A percentile compares a stretch with the other conserved stretches of the same genome.
Conservation (phyloP, 35 echinoderm and acorn worm genomes). For the Apostichopus californicus region DNA sequence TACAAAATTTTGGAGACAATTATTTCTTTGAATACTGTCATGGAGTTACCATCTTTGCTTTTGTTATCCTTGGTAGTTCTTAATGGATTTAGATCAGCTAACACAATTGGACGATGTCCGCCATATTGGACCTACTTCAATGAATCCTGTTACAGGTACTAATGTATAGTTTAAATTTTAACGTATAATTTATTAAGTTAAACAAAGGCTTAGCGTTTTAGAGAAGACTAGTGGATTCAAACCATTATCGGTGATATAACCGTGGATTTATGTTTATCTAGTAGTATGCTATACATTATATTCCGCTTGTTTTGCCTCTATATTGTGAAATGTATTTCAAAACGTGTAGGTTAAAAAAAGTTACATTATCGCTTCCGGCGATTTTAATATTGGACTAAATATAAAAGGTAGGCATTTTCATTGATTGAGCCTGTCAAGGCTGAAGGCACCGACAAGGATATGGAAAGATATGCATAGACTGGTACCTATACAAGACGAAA, state of each 20-base stretch:
- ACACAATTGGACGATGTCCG: neutral
- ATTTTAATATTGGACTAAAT: too few species aligned
- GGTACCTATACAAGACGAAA: neutral
- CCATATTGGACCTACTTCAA: neutral
- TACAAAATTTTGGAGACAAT: too few species aligned
- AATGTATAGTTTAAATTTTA: neutral
- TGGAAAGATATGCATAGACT: too few species aligned
- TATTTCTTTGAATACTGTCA: neutral
- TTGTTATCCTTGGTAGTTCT: neutral
- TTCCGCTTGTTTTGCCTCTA: neutral
- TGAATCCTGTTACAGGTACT: neutral
- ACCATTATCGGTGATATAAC: neutral
- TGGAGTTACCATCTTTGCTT: neutral
- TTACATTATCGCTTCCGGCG: neutral
- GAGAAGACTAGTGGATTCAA: neutral
- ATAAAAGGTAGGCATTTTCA: too few species aligned
- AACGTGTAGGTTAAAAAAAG: too few species aligned
- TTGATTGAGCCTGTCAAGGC: too few species aligned
- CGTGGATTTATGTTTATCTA: neutral
- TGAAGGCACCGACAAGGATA: too few species aligned
- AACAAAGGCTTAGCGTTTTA: neutral
- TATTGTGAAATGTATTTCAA: too few species aligned
- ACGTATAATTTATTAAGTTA: neutral
- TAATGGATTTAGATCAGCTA: neutral
- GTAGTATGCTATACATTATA: too few species aligned